Percentiles rank a stretch among this genome's conserved stretches.
phyloP scores from a whole-genome alignment of 1,140 invertebrate species.

The Eriosoma lanigerum region DNA sequence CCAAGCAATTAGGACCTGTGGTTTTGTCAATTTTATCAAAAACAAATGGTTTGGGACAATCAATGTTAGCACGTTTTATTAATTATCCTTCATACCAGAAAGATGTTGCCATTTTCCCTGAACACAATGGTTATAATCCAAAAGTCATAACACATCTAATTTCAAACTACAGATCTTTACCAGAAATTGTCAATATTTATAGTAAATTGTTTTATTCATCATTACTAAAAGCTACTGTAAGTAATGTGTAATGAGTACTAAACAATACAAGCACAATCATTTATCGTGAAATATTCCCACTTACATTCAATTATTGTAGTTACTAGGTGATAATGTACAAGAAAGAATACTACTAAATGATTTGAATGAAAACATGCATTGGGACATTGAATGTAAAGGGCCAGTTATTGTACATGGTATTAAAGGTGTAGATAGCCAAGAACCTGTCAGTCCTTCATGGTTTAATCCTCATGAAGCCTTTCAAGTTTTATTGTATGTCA shows the following conservation, averaged over 20 bases:
- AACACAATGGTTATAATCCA: constrained; percentile 67
- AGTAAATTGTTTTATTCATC: constrained; percentile 81
- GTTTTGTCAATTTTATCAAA: constrained; percentile 68
- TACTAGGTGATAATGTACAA: neutral
- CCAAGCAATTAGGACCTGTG: constrained; percentile 85
- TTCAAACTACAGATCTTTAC: constrained; percentile 78
- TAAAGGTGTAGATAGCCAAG: constrained; percentile 72
- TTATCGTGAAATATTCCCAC: too few relatives aligned
- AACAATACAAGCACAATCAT: too few relatives aligned
- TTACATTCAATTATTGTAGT: neutral
- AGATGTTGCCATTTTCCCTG: constrained; percentile 58
- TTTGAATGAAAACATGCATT: constrained; percentile 33
- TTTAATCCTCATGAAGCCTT: constrained; percentile 84
- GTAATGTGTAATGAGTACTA: constrained; percentile 51
- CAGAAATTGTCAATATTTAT: constrained; percentile 72
- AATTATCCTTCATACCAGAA: constrained; percentile 55
- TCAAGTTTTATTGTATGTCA: constrained; percentile 67
- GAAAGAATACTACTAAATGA: constrained; percentile 36
- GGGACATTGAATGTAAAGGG: constrained; percentile 30
- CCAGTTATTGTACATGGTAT: constrained; percentile 79
- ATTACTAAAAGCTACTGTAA: constrained; percentile 66
- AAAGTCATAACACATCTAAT: constrained; percentile 71
- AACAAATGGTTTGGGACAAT: constrained; percentile 64
- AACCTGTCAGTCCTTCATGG: constrained; percentile 80
- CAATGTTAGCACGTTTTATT: constrained; percentile 58